Evolutionary conservation across 2,888 invertebrate species (phyloP).

Genomic region (Koerneria pararmatus): DNA sequence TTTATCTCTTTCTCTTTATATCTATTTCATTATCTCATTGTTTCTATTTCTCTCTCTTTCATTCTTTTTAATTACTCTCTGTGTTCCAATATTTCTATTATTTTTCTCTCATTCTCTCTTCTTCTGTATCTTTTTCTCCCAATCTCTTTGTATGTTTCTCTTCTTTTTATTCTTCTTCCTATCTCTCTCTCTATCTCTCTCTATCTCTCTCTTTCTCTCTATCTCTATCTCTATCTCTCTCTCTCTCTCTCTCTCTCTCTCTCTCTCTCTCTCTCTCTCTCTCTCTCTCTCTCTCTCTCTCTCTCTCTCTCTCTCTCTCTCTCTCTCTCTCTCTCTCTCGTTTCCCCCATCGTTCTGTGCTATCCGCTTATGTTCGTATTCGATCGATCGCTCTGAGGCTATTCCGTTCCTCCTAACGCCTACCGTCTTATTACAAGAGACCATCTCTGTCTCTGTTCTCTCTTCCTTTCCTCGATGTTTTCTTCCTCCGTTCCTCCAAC

Average conservation of each 20-base stretch:
- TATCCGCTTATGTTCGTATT: not conserved
- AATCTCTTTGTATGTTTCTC: not conserved
- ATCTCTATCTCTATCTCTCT: not conserved
- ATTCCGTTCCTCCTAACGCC: no score
- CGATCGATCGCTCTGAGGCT: no score
- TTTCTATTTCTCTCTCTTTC: not conserved
- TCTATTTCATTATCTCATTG: not conserved
- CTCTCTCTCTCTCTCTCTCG: not conserved
- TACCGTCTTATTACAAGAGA: no score
- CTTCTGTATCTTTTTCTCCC: not conserved
- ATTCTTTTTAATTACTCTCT: not conserved
- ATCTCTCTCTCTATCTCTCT: not conserved
- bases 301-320: not conserved
- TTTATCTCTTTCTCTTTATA: not conserved
- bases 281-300: not conserved
- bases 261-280: slow-evolving; percentile 3
- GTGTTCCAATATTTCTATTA: not conserved
- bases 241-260: not conserved
- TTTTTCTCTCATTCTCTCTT: not conserved
- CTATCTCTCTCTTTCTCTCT: not conserved
- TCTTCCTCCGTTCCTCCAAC: no score
- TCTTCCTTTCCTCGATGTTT: no score
- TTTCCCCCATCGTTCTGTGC: slow-evolving; percentile 17
- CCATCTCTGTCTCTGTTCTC: no score
- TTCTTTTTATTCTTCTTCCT: not conserved